Evolutionary conservation across 2,113 vertebrate species (phyloP).

Genomic region (Siniperca knerii): DNA sequence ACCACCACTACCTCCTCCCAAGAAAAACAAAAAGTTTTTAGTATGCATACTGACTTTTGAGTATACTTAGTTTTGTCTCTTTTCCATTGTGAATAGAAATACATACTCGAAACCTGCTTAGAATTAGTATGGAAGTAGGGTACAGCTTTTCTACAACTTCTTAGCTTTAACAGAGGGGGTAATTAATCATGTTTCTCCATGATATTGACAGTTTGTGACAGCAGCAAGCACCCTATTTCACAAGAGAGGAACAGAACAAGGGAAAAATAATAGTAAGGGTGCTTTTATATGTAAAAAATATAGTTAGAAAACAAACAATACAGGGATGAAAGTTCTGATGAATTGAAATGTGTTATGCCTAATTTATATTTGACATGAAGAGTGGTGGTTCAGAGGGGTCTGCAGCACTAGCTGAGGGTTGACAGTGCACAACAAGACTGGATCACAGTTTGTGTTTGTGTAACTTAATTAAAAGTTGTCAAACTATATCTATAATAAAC

Average conservation of each 20-base stretch:
- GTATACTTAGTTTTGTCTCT: not conserved
- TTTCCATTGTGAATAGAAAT: not conserved
- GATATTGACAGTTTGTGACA: slow-evolving; percentile 30
- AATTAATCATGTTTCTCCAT: slow-evolving; percentile 44
- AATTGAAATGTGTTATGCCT: slow-evolving; percentile 13
- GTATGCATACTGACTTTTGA: not conserved
- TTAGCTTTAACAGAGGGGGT: slow-evolving; percentile 15
- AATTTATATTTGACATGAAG: slow-evolving; percentile 44
- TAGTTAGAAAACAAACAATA: not conserved
- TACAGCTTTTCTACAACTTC: not conserved
- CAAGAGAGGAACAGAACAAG: slow-evolving; percentile 32
- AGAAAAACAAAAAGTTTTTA: not conserved
- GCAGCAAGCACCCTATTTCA: slow-evolving; percentile 31
- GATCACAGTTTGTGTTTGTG: not conserved
- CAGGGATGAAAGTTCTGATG: not conserved
- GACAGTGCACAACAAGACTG: not conserved
- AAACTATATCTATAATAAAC: not conserved
- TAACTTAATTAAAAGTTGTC: not conserved
- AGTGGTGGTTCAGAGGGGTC: not conserved
- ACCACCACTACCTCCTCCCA: not conserved
- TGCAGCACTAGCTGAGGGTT: not conserved
- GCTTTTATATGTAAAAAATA: slow-evolving; percentile 11
- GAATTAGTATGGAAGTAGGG: slow-evolving; percentile 9
- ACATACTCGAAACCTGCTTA: not conserved
- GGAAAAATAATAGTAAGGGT: slow-evolving; percentile 18